phyloP scores from a whole-genome alignment of 2,888 invertebrate species.

The Ornithoptera alexandrae region DNA sequence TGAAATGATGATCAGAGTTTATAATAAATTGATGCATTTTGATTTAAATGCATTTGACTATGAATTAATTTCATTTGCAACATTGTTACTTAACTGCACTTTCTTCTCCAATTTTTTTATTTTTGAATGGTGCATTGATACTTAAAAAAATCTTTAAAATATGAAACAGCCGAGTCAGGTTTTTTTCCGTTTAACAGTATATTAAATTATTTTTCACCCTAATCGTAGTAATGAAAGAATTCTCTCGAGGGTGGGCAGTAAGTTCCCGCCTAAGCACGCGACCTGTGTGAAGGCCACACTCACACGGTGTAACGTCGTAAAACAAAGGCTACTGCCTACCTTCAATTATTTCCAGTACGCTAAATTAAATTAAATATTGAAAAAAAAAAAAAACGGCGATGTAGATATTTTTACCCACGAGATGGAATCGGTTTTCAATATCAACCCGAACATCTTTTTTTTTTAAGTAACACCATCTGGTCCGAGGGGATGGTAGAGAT shows the following conservation, averaged over 20 bases:
- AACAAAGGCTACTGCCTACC: conserved; percentile 16
- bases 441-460: too few relatives aligned
- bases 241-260: conserved; percentile 32
- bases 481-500: too few relatives aligned
- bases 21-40: too few relatives aligned
- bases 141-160: background rate
- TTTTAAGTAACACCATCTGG: too few relatives aligned
- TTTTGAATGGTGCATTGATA: background rate
- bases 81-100: too few relatives aligned
- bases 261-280: conserved; percentile 32
- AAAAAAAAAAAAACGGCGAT: background rate
- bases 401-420: too few relatives aligned
- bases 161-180: background rate
- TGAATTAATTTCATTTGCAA: too few relatives aligned
- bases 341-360: conserved; percentile 2
- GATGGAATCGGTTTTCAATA: too few relatives aligned
- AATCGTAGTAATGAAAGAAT: conserved; percentile 38
- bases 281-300: conserved; percentile 25
- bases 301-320: conserved; percentile 19
- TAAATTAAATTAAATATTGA: background rate
- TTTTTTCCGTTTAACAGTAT: conserved; percentile 26
- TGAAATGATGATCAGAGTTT: too few relatives aligned
- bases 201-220: conserved; percentile 37
- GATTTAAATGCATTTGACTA: too few relatives aligned
- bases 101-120: too few relatives aligned